Conservation (phyloP, 2,797 vertebrate species). For the Epinephelus awoara region DNA sequence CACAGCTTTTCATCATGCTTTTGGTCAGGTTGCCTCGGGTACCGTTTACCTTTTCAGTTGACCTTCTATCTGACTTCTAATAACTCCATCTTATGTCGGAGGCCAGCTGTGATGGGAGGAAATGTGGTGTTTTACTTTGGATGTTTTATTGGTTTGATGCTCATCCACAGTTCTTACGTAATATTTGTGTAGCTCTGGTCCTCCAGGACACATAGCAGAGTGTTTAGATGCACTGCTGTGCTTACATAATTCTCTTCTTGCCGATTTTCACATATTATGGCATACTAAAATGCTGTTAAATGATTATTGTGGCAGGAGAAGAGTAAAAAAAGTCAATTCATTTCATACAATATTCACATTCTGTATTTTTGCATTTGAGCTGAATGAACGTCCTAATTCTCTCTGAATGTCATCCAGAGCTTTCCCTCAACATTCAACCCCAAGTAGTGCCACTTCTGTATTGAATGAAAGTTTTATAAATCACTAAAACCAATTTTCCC, state of each 20-base stretch:
- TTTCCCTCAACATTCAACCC: slow-evolving; percentile 5
- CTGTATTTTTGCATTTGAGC: slow-evolving; percentile 18
- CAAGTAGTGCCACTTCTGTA: neutral
- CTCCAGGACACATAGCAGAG: neutral
- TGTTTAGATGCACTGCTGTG: slow-evolving; percentile 17
- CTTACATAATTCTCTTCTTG: slow-evolving; percentile 13
- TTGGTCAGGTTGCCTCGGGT: neutral
- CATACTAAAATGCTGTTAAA: slow-evolving; percentile 1
- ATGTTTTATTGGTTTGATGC: neutral
- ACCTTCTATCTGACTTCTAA: slow-evolving; percentile 11
- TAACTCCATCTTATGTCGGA: slow-evolving; percentile 16
- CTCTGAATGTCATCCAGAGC: slow-evolving; percentile 24
- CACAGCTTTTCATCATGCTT: neutral
- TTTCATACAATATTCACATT: slow-evolving; percentile 17
- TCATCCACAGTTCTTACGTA: neutral
- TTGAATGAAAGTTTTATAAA: slow-evolving; percentile 33
- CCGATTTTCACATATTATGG: neutral
- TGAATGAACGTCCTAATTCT: slow-evolving; percentile 15
- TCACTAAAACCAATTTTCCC: slow-evolving; percentile 39
- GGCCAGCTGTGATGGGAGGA: slow-evolving; percentile 8
- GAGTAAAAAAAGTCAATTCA: neutral
- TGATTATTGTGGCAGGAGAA: slow-evolving; percentile 1
- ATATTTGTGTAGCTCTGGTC: neutral
- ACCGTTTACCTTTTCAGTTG: slow-evolving; percentile 6
- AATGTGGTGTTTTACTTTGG: neutral